phyloP scores from a whole-genome alignment of 2,113 vertebrate genomes.

The Alligator mississippiensis region DNA sequence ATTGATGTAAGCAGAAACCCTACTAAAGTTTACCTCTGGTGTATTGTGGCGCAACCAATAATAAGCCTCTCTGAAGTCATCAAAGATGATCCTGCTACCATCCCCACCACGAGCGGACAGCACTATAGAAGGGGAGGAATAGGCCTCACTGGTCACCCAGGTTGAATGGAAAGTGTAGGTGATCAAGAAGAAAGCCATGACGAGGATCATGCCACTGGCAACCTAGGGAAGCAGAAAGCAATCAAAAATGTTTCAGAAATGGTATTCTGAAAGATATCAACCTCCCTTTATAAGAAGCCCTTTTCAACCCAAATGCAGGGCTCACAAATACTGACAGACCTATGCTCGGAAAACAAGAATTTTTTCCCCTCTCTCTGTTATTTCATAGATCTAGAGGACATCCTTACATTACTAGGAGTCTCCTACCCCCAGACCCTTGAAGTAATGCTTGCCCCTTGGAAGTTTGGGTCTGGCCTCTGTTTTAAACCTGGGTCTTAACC shows the following conservation, averaged over 20 bases:
- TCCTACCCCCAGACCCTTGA: not conserved
- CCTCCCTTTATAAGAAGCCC: rapidly evolving
- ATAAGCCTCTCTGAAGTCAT: conserved; percentile 98
- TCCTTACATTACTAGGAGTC: not conserved
- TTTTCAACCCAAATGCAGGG: not conserved
- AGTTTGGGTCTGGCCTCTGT: not conserved
- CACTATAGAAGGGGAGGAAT: conserved; percentile 98
- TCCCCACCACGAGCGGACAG: conserved; percentile 94
- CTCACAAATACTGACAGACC: not conserved
- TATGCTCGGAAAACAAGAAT: not conserved
- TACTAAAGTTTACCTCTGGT: conserved; percentile 85
- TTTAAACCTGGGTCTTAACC: not conserved
- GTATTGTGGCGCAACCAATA: conserved; percentile 99
- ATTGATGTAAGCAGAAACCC: not conserved
- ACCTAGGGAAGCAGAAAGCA: conserved; percentile 77
- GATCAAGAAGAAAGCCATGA: conserved; percentile 99
- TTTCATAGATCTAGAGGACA: not conserved
- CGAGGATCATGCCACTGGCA: conserved; percentile 98
- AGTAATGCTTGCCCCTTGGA: not conserved
- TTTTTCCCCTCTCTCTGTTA: not conserved
- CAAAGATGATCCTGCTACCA: conserved; percentile 97
- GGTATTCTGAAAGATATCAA: rapidly evolving
- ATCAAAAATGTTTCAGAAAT: rapidly evolving
- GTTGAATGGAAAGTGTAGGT: conserved; percentile 99
- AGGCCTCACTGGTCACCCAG: conserved; percentile 99